Conservation (phyloP, 2,113 vertebrate genomes). For the Myxocyprinus asiaticus region DNA sequence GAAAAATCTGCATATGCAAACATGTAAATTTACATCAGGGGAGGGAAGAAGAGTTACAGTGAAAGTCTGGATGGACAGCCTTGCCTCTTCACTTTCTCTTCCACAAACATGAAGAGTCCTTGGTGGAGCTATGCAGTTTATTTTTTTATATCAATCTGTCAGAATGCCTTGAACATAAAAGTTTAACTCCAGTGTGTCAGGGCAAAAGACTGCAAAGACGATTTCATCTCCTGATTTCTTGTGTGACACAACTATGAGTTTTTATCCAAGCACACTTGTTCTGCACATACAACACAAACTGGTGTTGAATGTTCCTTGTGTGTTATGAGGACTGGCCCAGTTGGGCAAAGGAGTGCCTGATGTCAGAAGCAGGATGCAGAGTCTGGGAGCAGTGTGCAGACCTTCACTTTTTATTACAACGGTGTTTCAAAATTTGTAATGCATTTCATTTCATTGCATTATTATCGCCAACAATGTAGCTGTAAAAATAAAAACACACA, state of each 20-base stretch:
- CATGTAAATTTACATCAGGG: neutral
- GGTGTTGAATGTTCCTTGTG: too few species aligned
- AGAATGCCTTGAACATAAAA: conserved; percentile 46
- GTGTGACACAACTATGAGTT: conserved; percentile 2
- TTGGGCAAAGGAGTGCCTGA: too few species aligned
- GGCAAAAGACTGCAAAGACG: conserved; percentile 23
- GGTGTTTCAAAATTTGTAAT: neutral
- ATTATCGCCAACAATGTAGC: neutral
- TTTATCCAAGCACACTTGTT: conserved; percentile 1
- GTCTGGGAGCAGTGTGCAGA: neutral
- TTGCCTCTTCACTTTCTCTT: conserved; percentile 32
- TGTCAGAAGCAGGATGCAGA: neutral
- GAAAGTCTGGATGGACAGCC: neutral
- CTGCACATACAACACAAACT: too few species aligned
- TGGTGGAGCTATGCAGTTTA: conserved; percentile 54
- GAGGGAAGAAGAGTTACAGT: too few species aligned
- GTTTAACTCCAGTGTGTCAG: conserved; percentile 31
- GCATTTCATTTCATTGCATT: conserved; percentile 3
- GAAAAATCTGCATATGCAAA: neutral
- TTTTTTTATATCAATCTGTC: conserved; percentile 44
- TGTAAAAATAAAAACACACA: too few species aligned
- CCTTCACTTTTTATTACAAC: neutral
- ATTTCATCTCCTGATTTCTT: neutral
- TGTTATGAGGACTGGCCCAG: too few species aligned
- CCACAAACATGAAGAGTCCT: conserved; percentile 19